phyloP scores from a whole-genome alignment of 2,797 vertebrate species.

The Anabas testudineus region DNA sequence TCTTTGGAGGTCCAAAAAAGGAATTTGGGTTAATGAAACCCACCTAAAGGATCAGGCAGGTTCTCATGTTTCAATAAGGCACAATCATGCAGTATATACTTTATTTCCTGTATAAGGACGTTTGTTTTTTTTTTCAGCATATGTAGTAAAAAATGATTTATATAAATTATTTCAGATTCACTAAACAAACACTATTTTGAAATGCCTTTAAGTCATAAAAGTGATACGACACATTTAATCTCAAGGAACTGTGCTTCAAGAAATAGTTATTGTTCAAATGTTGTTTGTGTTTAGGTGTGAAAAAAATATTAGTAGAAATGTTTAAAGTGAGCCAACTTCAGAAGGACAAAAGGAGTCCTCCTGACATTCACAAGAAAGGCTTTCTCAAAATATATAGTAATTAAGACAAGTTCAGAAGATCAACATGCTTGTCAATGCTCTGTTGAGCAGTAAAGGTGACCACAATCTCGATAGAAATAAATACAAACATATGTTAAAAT shows the following conservation, averaged over 20 bases:
- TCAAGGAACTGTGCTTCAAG: background rate
- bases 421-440: slow-evolving; percentile 21
- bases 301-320: slow-evolving; percentile 11
- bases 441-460: slow-evolving; percentile 47
- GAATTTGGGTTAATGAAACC: slow-evolving; percentile 13
- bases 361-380: slow-evolving; percentile 5
- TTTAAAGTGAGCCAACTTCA: background rate
- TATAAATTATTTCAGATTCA: slow-evolving; percentile 29
- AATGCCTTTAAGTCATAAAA: slow-evolving; percentile 36
- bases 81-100: slow-evolving; percentile 49
- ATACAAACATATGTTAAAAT: slow-evolving; percentile 75
- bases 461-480: slow-evolving; percentile 72
- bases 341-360: background rate
- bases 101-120: slow-evolving; percentile 26
- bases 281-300: slow-evolving; percentile 1
- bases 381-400: slow-evolving; percentile 6
- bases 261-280: slow-evolving; percentile 11
- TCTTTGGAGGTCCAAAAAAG: slow-evolving; percentile 49
- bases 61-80: slow-evolving; percentile 63
- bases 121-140: slow-evolving; percentile 8
- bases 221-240: slow-evolving; percentile 2
- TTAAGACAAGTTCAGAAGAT: slow-evolving; percentile 39
- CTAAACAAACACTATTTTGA: slow-evolving; percentile 32
- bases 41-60: slow-evolving; percentile 11
- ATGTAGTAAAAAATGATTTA: slow-evolving; percentile 1